Evolutionary conservation across 2,113 vertebrate species (phyloP).

Genomic region (Hydrolagus affinis): DNA sequence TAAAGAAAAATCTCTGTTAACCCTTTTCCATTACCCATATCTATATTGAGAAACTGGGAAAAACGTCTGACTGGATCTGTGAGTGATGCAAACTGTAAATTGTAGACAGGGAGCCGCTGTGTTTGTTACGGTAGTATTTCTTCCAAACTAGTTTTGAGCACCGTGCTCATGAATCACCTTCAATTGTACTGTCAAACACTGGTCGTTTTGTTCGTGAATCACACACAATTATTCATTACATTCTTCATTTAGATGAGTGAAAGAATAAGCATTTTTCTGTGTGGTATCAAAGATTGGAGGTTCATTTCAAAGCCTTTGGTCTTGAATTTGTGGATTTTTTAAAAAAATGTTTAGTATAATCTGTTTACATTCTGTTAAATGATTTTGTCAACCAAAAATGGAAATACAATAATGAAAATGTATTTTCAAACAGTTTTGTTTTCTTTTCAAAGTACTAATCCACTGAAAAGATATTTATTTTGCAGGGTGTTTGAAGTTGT

Average conservation of each 20-base stretch:
- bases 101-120: neutral
- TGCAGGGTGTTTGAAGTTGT: neutral
- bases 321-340: neutral
- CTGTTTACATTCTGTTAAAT: neutral
- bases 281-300: no score
- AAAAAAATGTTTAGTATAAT: neutral
- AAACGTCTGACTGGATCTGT: no score
- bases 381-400: neutral
- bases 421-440: neutral
- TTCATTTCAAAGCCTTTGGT: no score
- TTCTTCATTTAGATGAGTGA: neutral
- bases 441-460: neutral
- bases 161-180: neutral
- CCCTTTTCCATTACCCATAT: neutral
- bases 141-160: neutral
- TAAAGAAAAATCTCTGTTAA: neutral
- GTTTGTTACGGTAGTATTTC: neutral
- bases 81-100: neutral
- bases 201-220: neutral
- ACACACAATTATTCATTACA: neutral
- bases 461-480: constrained; percentile 1
- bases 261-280: no score
- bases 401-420: neutral
- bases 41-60: neutral
- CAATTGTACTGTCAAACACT: neutral